Percentiles rank a stretch among this genome's conserved stretches.
Evolutionary conservation across 2,113 vertebrate species (phyloP).

Genomic region (Gambusia holbrooki): DNA sequence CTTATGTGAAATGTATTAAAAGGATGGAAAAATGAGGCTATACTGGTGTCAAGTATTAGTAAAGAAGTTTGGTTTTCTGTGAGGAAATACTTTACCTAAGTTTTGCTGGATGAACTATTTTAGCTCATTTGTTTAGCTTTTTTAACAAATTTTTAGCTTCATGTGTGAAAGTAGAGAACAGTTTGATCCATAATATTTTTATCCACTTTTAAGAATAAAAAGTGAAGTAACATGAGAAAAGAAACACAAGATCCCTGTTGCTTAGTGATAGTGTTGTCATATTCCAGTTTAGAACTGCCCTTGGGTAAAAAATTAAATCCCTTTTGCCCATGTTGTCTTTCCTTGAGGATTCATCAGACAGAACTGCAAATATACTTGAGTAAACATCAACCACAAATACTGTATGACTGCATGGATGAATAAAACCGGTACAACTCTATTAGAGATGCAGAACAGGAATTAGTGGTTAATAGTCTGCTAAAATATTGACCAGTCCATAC

Average conservation of each 20-base stretch:
- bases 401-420: neutral
- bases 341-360: neutral
- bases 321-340: neutral
- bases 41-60: slow-evolving; percentile 58
- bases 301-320: neutral
- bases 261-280: neutral
- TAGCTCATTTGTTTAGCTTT: slow-evolving; percentile 21
- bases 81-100: slow-evolving; percentile 40
- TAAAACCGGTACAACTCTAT: neutral
- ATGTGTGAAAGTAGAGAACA: neutral
- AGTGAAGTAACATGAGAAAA: neutral
- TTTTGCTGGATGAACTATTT: slow-evolving; percentile 36
- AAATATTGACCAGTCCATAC: neutral
- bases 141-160: slow-evolving; percentile 31
- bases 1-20: slow-evolving; percentile 12
- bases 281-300: neutral
- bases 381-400: neutral
- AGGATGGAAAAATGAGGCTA: slow-evolving; percentile 44
- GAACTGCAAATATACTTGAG: neutral
- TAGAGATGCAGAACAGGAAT: neutral
- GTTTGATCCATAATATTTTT: neutral
- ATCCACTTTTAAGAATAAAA: neutral
- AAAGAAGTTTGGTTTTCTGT: slow-evolving; percentile 49
- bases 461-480: neutral
- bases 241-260: neutral